Evolutionary conservation across 2,113 vertebrate species (phyloP).

Genomic region (Poeciliopsis occidentalis): DNA sequence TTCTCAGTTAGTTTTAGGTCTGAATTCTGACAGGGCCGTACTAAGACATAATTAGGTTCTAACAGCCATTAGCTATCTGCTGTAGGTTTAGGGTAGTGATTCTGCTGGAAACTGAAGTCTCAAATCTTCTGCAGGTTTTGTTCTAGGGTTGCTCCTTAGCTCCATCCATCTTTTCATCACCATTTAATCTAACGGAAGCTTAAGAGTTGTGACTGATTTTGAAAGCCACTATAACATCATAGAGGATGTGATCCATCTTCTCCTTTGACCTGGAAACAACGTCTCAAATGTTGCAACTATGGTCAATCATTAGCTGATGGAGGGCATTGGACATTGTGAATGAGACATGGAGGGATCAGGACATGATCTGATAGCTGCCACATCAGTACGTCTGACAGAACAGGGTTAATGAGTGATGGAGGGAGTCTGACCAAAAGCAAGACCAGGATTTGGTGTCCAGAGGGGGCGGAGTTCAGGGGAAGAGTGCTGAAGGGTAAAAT

Average conservation of each 20-base stretch:
- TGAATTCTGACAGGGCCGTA: background rate
- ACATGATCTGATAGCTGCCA: slow-evolving; percentile 12
- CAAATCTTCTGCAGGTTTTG: no score
- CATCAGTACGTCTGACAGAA: slow-evolving; percentile 14
- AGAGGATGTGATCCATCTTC: background rate
- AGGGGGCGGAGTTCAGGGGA: background rate
- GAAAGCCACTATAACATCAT: background rate
- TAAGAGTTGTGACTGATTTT: background rate
- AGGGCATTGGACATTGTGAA: slow-evolving; percentile 2
- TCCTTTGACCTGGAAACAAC: slow-evolving; percentile 11
- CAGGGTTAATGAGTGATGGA: slow-evolving; percentile 57
- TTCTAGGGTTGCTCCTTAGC: no score
- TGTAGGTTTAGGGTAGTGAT: background rate
- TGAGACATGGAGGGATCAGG: slow-evolving; percentile 16
- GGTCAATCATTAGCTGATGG: slow-evolving; percentile 53
- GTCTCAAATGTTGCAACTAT: background rate
- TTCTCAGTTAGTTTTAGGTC: background rate
- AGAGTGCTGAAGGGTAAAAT: background rate
- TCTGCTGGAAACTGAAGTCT: background rate
- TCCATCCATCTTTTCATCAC: no score
- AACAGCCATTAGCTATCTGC: background rate
- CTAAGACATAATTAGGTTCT: background rate
- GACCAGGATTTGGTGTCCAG: slow-evolving; percentile 1
- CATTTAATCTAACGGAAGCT: no score
- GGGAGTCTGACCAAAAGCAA: background rate